Evolutionary conservation across 2,113 vertebrate species (phyloP).

Genomic region (Lathamus discolor): DNA sequence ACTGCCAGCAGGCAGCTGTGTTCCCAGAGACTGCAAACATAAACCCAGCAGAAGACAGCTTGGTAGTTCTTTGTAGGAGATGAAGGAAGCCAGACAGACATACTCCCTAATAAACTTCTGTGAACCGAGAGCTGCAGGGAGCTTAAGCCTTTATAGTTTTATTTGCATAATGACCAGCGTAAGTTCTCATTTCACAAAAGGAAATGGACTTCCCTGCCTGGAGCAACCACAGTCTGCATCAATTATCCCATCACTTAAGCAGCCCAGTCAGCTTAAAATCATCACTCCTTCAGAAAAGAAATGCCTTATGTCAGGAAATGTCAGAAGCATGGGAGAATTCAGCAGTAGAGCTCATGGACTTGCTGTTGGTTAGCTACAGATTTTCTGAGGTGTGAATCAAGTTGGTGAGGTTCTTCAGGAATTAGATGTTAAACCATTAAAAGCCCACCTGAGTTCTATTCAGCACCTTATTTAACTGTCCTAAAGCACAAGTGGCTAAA

Average conservation of each 20-base stretch:
- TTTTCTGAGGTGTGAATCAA: not conserved
- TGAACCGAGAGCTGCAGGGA: not conserved
- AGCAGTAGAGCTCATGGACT: not conserved
- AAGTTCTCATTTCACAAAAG: not conserved
- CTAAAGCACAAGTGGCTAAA: not conserved
- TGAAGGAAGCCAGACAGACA: not conserved
- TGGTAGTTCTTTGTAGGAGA: slow-evolving; percentile 1
- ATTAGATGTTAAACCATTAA: not conserved
- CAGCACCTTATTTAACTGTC: not conserved
- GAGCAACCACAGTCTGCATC: not conserved
- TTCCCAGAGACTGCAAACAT: not conserved
- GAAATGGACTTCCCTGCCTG: slow-evolving; percentile 1
- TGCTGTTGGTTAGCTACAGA: not conserved
- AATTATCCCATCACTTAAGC: not conserved
- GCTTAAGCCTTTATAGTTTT: not conserved
- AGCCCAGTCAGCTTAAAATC: not conserved
- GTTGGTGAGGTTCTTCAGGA: not conserved
- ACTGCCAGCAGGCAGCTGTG: slow-evolving; percentile 12
- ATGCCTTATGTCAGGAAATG: not conserved
- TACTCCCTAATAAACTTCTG: slow-evolving; percentile 19
- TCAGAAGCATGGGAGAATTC: not conserved
- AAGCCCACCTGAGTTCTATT: not conserved
- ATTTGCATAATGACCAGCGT: slow-evolving; percentile 22
- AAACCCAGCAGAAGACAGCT: slow-evolving; percentile 34
- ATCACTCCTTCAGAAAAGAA: not conserved